phyloP scores from a whole-genome alignment of 2,113 vertebrate genomes.

The Danionella cerebrum region DNA sequence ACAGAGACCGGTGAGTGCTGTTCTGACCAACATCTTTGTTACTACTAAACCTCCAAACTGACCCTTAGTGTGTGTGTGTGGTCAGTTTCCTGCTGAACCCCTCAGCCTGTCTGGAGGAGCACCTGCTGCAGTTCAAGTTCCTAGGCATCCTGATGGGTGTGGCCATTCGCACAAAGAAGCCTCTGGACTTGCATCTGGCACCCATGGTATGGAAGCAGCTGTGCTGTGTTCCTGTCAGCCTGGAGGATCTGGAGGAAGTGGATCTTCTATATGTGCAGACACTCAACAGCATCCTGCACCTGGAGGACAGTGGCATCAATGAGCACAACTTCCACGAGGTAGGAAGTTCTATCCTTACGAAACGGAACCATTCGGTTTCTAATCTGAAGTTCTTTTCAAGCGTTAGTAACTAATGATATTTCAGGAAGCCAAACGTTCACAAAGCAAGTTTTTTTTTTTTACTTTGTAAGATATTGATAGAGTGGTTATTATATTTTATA shows the following conservation, averaged over 20 bases:
- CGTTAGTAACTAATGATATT: too few relatives aligned
- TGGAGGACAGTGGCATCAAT: constrained; percentile 72
- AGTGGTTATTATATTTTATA: too few relatives aligned
- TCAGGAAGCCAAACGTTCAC: too few relatives aligned
- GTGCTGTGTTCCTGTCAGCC: constrained; percentile 64
- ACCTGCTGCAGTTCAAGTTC: constrained; percentile 70
- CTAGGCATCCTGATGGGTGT: constrained; percentile 74
- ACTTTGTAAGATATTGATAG: too few relatives aligned
- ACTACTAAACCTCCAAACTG: neutral
- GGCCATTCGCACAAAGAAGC: constrained; percentile 73
- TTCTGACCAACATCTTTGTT: neutral
- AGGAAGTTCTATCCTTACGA: too few relatives aligned
- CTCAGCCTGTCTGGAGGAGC: constrained; percentile 59
- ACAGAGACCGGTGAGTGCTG: constrained; percentile 65
- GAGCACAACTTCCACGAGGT: constrained; percentile 74
- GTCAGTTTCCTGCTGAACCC: constrained; percentile 70
- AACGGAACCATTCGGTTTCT: too few relatives aligned
- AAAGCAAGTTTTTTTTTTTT: too few relatives aligned
- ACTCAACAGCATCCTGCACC: constrained; percentile 68
- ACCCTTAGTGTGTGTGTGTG: neutral
- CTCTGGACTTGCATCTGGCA: constrained; percentile 70
- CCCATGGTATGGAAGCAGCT: constrained; percentile 75
- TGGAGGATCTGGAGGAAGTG: constrained; percentile 70
- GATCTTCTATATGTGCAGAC: constrained; percentile 69
- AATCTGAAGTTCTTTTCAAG: too few relatives aligned